phyloP scores from a whole-genome alignment of 1,140 invertebrate species.

The Oedothorax gibbosus region DNA sequence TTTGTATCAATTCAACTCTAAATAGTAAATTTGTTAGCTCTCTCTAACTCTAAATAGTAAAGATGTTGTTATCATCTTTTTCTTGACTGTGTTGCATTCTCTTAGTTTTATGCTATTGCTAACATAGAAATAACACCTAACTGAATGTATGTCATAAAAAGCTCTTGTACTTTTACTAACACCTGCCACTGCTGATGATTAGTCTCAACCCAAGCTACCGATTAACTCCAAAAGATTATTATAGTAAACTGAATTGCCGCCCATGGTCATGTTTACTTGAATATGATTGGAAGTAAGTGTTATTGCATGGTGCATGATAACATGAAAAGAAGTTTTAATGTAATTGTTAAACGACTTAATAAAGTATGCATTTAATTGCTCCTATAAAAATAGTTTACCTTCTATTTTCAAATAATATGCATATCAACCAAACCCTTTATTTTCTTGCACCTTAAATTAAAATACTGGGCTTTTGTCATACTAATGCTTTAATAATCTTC shows the following conservation, averaged over 20 bases:
- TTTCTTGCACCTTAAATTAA: too few species aligned
- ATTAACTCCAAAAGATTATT: slow-evolving; percentile 33
- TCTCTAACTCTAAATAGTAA: too few species aligned
- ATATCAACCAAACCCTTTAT: too few species aligned
- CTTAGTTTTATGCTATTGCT: neutral
- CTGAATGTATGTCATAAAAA: neutral
- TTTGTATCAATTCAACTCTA: too few species aligned
- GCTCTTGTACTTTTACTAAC: neutral
- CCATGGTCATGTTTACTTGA: slow-evolving; percentile 51
- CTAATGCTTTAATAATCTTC: neutral
- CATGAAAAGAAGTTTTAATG: neutral
- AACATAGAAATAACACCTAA: neutral
- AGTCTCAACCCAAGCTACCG: slow-evolving; percentile 32
- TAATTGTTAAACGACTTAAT: neutral
- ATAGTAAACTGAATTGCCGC: slow-evolving; percentile 14
- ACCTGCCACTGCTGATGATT: slow-evolving; percentile 20
- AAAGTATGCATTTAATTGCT: neutral
- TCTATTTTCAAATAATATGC: too few species aligned
- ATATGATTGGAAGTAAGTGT: slow-evolving; percentile 40
- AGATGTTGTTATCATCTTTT: neutral
- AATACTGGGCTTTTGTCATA: neutral
- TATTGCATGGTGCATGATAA: neutral
- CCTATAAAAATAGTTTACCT: too few species aligned
- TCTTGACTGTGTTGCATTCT: neutral
- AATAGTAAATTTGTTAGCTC: too few species aligned